Percentiles rank a stretch among this genome's conserved stretches.
Conservation (phyloP, 1,140 invertebrate genomes). For the Adoxophyes honmai region DNA sequence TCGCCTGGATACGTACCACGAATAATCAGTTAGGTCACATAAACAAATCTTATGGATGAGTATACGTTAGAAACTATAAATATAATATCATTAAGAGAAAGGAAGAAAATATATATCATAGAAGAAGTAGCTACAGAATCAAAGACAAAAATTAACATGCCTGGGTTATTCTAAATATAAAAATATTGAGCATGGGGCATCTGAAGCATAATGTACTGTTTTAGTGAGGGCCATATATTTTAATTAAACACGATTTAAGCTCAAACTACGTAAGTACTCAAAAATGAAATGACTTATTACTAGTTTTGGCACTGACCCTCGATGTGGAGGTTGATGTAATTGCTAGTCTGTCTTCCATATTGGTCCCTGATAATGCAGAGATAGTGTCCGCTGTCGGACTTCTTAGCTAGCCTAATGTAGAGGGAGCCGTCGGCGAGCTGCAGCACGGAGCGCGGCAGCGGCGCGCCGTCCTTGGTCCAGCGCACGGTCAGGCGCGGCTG, state of each 20-base stretch:
- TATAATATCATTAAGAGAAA: no score
- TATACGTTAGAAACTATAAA: no score
- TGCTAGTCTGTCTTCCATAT: conserved; percentile 73
- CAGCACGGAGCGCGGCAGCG: conserved; percentile 63
- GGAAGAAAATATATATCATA: no score
- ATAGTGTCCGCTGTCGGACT: conserved; percentile 83
- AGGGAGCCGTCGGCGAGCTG: conserved; percentile 53
- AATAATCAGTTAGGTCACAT: no score
- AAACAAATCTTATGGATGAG: no score
- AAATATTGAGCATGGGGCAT: conserved; percentile 4
- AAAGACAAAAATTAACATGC: conserved; percentile 42
- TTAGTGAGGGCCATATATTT: not conserved
- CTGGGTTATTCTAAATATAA: conserved; percentile 31
- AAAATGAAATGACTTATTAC: conserved; percentile 20
- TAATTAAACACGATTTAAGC: conserved; percentile 23
- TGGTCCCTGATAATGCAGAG: conserved; percentile 79
- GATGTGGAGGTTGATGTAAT: conserved; percentile 83
- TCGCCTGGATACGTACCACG: no score
- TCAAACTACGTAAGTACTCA: conserved; percentile 26
- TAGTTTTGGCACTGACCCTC: conserved; percentile 80
- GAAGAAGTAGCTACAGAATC: no score
- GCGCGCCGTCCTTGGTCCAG: conserved; percentile 76
- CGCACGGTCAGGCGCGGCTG: conserved; percentile 58
- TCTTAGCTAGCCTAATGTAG: conserved; percentile 73
- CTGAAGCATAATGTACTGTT: not conserved